A percentile compares a stretch with the other conserved stretches of the same genome.
Evolutionary conservation across 2,113 vertebrate species (phyloP).

Genomic region (Muntiacus muntjak): DNA sequence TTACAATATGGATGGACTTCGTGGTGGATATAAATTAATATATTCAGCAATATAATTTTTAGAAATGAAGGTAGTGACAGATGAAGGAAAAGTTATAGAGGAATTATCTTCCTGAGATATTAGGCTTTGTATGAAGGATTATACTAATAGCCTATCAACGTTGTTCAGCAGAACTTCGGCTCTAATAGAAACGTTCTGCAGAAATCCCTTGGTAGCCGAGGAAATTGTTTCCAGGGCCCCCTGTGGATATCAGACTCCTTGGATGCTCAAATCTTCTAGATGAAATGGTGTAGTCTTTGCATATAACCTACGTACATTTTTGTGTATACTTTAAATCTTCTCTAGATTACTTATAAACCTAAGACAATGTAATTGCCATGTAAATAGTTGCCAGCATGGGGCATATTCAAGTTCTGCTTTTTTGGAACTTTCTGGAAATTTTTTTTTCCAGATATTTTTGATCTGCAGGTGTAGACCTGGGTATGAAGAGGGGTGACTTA

Average conservation of each 20-base stretch:
- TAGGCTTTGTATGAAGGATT: not conserved
- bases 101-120: not conserved
- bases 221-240: not conserved
- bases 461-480: not conserved
- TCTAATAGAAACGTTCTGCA: not conserved
- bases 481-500: not conserved
- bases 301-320: not conserved
- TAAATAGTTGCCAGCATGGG: not conserved
- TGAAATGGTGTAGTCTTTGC: not conserved
- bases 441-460: not conserved
- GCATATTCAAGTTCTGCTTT: not conserved
- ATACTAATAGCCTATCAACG: not conserved
- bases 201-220: not conserved
- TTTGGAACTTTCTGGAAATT: not conserved
- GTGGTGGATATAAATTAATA: not conserved
- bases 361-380: not conserved
- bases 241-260: not conserved
- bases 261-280: not conserved
- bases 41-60: slow-evolving; percentile 26
- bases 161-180: not conserved
- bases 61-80: not conserved
- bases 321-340: not conserved
- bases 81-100: not conserved
- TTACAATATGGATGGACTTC: slow-evolving; percentile 15
- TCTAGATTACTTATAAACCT: not conserved